phyloP scores from a whole-genome alignment of 2,797 vertebrate genomes.

The Oreonectes daqikongensis region DNA sequence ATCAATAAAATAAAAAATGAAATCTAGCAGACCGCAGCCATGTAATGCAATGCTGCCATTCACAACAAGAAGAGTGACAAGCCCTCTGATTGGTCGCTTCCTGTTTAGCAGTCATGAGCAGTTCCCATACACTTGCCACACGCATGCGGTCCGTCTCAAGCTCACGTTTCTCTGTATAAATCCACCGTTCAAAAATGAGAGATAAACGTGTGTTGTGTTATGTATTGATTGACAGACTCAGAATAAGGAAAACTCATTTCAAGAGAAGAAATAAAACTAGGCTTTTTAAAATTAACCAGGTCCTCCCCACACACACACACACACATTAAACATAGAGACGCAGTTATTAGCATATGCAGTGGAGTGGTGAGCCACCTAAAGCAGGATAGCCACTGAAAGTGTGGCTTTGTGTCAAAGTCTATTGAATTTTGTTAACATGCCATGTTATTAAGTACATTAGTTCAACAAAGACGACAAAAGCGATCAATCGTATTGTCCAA shows the following conservation, averaged over 20 bases:
- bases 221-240: slow-evolving; percentile 55
- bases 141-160: slow-evolving; percentile 1
- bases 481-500: neutral
- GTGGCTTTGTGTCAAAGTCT: slow-evolving; percentile 26
- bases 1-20: slow-evolving; percentile 62
- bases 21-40: slow-evolving; percentile 59
- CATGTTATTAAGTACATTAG: slow-evolving; percentile 34
- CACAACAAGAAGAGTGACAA: slow-evolving; percentile 59
- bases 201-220: slow-evolving; percentile 29
- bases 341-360: slow-evolving; percentile 33
- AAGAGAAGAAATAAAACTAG: slow-evolving; percentile 24
- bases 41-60: slow-evolving; percentile 65
- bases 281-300: neutral
- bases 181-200: slow-evolving; percentile 27
- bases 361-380: slow-evolving; percentile 40
- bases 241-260: slow-evolving; percentile 44
- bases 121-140: slow-evolving; percentile 14
- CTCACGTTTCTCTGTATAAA: slow-evolving; percentile 17
- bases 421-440: neutral
- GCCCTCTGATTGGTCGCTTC: slow-evolving; percentile 61
- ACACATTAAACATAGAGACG: slow-evolving; percentile 42
- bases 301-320: neutral
- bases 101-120: slow-evolving; percentile 45
- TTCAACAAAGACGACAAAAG: slow-evolving; percentile 20
- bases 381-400: slow-evolving; percentile 15